Evolutionary conservation across 2,888 invertebrate species (phyloP).

Genomic region (Drosophila villosipedis): DNA sequence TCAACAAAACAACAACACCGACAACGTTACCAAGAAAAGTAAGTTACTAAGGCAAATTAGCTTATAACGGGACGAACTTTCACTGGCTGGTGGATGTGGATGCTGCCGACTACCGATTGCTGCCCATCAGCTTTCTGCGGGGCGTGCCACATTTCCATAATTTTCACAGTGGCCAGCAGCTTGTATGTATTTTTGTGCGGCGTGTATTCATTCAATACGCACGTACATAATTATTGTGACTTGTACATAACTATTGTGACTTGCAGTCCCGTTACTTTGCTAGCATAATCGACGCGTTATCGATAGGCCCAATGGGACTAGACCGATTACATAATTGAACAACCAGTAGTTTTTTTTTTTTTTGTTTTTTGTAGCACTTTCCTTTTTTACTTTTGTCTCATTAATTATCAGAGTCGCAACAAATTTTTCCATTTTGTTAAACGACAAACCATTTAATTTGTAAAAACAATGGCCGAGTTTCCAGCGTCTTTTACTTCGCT

Average conservation of each 20-base stretch:
- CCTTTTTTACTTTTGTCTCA: conserved; percentile 74
- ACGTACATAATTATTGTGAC: neutral
- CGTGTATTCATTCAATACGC: neutral
- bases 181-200: neutral
- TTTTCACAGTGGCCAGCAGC: conserved; percentile 35
- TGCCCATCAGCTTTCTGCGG: conserved; percentile 36
- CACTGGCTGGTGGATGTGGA: conserved; percentile 58
- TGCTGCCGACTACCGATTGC: conserved; percentile 13
- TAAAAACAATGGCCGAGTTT: conserved; percentile 25
- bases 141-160: conserved; percentile 55
- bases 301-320: conserved; percentile 26
- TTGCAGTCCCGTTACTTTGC: conserved; percentile 29
- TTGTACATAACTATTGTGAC: conserved; percentile 14
- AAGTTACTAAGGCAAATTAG: conserved; percentile 79
- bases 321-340: conserved; percentile 25
- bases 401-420: conserved; percentile 60
- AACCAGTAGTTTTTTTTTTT: conserved; percentile 6
- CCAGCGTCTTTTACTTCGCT: conserved; percentile 8
- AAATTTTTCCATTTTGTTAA: conserved; percentile 59
- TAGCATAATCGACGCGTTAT: conserved; percentile 23
- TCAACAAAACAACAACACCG: conserved; percentile 30
- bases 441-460: conserved; percentile 48
- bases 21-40: conserved; percentile 55
- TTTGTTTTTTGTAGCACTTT: conserved; percentile 49
- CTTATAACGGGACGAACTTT: conserved; percentile 78